Evolutionary conservation across 2,797 vertebrate genomes (phyloP), one percentile per base, ranked within the genome.

Genomic region (Coranthus polyacanthus): DNA sequence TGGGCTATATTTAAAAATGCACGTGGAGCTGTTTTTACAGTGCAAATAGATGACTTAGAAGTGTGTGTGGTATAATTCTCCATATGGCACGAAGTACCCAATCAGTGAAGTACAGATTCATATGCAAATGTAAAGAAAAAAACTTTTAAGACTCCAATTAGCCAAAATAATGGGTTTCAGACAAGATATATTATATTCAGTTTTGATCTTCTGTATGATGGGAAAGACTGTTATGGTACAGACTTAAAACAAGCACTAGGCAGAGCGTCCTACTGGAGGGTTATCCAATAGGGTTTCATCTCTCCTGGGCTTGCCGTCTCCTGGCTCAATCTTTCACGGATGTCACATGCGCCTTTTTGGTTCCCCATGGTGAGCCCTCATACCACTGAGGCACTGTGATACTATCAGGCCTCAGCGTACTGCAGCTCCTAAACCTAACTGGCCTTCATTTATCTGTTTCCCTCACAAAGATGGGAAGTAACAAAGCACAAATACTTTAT

Each of bases 311-410:
- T 72, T 12, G 2, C 24, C 64, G 42, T 78, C 63, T 73, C 46
- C 0, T 3, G 20, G 60, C 68, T 71, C 44, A 37, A 69, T 85
- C 78, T 72, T 74, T 82, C 71, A 78, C 53, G 51, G 70, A 71
- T 42, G 65, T 79, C 79, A 67, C 55, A 64, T 72, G 38, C 6
- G 24, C 6, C 70, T 65, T 72, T 76, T 62, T 42, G 54, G 56
- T 63, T 69, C 71, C 82, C 80, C 42, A 11, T 4, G 32, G 70
- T 32, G 85, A 81, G 77, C 73, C 62, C 71, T 79, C 46, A 38
- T 65, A 51, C 42, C 12, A 39, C 72, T 26, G 61, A 78, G 57
- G 64, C 57, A 26, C 65, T 32, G 66, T 70, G 79, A 84, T 72
- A 64, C 67, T 79, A 76, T 84, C 72, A 51, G 60, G 53, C 38